Base-by-base conservation (phyloP, 2,797 vertebrate genomes). In the Acridotheres tristis region DNA sequence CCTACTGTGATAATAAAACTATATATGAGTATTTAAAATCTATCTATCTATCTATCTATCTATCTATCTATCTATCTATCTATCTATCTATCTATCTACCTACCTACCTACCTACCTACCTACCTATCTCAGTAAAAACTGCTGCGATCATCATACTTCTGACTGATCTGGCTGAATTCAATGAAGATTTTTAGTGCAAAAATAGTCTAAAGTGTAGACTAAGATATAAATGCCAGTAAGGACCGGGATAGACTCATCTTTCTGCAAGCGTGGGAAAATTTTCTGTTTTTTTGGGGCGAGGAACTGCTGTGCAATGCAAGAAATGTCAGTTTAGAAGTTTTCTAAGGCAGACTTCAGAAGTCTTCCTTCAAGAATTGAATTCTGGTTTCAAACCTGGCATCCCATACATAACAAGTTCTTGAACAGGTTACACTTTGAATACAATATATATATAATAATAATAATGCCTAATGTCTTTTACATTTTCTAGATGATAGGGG, bases 241-340 rank as follows among this genome's bases (percentile, higher is more conserved):
- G 55, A 48, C 22, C 75, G 29, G 27, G 26, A 34, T 25, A 65
- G 48, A 57, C 18, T 74, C 8, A 73, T 57, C 22, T 50, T 88
- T 88, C 42, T 83, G 34, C 12, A 68, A 73, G 57, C 3, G 5
- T 88, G 32, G 38, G 50, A 85, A 59, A 13, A 21, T 16, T 76
- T 77, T 36, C n/a, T 36, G 50, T 2, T 7, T 65, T 68, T 75
- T 29, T 2, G 0, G 2, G 11, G 7, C 2, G 5, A 69, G 13
- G 18, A 86, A 59, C 13, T 76, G 26, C n/a, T 65, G 47, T 59
- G 26, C 55, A 88, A 9, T 45, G 22, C 12, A 27, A 73, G 47
- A 78, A 43, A 12, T 71, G 40, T 25, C 25, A 36, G 3, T 76
- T 65, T 23, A 61, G 10, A 47, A 54, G 16, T 83, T 85, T 79